Evolutionary conservation across 2,797 vertebrate species (phyloP).

Genomic region (Thaleichthys pacificus): DNA sequence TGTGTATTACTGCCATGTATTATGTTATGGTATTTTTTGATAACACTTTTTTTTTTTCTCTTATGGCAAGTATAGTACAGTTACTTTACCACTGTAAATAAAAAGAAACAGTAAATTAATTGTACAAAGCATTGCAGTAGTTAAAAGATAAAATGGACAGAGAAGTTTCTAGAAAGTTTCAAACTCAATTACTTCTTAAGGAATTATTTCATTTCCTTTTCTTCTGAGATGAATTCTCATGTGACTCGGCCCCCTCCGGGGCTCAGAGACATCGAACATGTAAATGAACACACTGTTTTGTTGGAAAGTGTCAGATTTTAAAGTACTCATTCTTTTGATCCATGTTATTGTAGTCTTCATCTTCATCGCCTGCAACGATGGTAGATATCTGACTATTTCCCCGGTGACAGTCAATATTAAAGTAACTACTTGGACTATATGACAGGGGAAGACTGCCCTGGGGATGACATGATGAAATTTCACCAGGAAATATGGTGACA

Average conservation of each 20-base stretch:
- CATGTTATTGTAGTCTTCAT: slow-evolving; percentile 65
- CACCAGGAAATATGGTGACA: slow-evolving; percentile 9
- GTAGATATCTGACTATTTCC: slow-evolving; percentile 47
- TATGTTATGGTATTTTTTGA: no score
- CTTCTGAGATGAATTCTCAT: slow-evolving; percentile 21
- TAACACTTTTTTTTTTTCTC: no score
- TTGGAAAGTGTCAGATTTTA: slow-evolving; percentile 48
- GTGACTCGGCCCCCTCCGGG: not conserved
- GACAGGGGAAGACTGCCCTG: not conserved
- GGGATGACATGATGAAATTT: slow-evolving; percentile 53
- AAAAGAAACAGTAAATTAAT: not conserved
- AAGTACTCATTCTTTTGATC: slow-evolving; percentile 66
- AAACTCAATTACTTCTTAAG: slow-evolving; percentile 28
- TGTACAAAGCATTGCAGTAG: not conserved
- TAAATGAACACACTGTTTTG: slow-evolving; percentile 61
- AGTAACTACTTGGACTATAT: slow-evolving; percentile 31
- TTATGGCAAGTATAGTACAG: no score
- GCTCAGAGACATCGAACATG: slow-evolving; percentile 47
- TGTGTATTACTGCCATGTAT: no score
- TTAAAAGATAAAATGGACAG: not conserved
- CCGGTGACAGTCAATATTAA: slow-evolving; percentile 60
- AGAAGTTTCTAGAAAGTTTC: slow-evolving; percentile 18
- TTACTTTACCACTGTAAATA: no score
- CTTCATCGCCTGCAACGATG: slow-evolving; percentile 58
- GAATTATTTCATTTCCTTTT: slow-evolving; percentile 30